Base-by-base conservation (phyloP, 23 tunicate species). In the Styela plicata region DNA sequence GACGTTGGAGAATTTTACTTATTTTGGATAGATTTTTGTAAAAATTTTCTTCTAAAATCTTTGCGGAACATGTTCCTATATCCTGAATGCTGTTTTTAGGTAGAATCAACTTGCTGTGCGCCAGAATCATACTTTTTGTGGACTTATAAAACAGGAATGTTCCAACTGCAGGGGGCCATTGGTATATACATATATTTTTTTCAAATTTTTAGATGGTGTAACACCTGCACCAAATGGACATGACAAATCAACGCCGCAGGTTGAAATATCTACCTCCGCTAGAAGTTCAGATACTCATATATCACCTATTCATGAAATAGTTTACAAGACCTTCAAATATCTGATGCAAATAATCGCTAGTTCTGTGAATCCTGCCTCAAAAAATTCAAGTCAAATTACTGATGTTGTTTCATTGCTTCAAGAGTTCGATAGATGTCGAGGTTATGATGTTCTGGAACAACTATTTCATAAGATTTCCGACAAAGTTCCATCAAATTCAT, bases 361-460 rank as follows among this genome's bases (percentile, higher is more conserved):
- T 17, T 67, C 77, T 78, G 27, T 91, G 32, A 63, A 83, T 22
- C 30, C 19, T 26, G 28, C 73, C 3, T 80, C 80, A 1, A 71
- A 74, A 33, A 35, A 66, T 64, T 82, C 85, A 29, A 87, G 75
- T 10, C 82, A 82, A 32, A 44, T 91, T 21, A 74, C 78, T 2
- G 89, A 84, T 65, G 89, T 86, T 0, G 80, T 86, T 63, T 44
- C 53, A 24, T 74, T 93, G 13, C 31, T 93, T 27, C 98, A 93
- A 33, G 98, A 93, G 77, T 93, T 93, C 64, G 52, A 88, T n/a
- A 32, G 65, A 63, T 69, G 80, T 35, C 79, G 80, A 21, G 98
- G 98, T 2, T 93, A 82, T 44, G 35, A 29, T 29, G 66, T 93
- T 21, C 77, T 93, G 2, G 44, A 81, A 2, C 30, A 36, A n/a